These are phyloP conservation scores for Anabas testudineus DNA, from an alignment of 2,797 vertebrate species.

Conservation along the genomic window DNA sequence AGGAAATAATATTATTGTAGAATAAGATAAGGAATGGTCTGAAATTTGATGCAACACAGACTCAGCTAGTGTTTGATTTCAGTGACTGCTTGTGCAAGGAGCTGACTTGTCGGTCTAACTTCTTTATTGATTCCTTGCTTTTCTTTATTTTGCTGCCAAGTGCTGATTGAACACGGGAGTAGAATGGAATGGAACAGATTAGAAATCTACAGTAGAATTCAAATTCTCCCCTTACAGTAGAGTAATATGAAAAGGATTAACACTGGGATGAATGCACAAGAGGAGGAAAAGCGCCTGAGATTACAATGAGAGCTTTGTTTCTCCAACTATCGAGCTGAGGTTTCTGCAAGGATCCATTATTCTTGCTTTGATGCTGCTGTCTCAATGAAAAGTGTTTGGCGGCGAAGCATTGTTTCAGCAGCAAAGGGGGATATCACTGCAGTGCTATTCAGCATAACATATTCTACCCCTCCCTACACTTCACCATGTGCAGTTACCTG, in stretches of 20 bases:
- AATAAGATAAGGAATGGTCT: not conserved
- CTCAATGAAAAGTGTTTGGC: slow-evolving; percentile 74
- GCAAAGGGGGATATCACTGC: slow-evolving; percentile 71
- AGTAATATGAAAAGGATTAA: slow-evolving; percentile 81
- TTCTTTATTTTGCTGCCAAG: slow-evolving; percentile 56
- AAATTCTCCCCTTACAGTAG: slow-evolving; percentile 73
- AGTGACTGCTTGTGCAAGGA: not conserved
- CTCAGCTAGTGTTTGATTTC: slow-evolving; percentile 14
- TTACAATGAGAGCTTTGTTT: slow-evolving; percentile 82
- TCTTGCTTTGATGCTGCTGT: slow-evolving; percentile 81
- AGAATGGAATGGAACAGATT: slow-evolving; percentile 58
- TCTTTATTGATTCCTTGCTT: slow-evolving; percentile 20
- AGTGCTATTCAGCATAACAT: slow-evolving; percentile 77
- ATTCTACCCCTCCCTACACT: not conserved
- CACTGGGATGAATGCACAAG: slow-evolving; percentile 66
- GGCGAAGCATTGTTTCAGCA: slow-evolving; percentile 75
- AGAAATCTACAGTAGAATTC: slow-evolving; percentile 70
- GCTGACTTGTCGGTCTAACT: slow-evolving; percentile 16
- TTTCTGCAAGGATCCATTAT: slow-evolving; percentile 80
- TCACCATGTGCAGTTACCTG: slow-evolving; percentile 64
- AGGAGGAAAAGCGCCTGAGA: slow-evolving; percentile 63
- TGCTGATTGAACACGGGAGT: slow-evolving; percentile 61
- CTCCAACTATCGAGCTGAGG: slow-evolving; percentile 70
- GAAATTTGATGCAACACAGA: slow-evolving; percentile 23
- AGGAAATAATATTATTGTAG: not conserved